Evolutionary conservation across 2,113 vertebrate genomes (phyloP).

Genomic region (Dicaeum eximium): DNA sequence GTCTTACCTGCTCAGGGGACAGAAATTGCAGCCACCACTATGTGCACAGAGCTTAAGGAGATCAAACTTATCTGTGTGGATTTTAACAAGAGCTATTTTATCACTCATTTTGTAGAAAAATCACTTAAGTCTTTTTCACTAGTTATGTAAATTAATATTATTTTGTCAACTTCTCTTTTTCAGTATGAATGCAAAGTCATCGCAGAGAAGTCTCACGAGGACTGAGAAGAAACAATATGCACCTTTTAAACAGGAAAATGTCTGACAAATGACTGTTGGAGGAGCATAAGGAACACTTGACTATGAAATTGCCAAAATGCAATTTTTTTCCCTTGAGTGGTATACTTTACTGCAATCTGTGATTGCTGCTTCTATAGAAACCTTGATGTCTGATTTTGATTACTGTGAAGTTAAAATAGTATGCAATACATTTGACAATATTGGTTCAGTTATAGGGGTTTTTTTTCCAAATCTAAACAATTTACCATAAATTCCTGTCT

Average conservation of each 20-base stretch:
- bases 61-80: not conserved
- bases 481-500: slow-evolving; percentile 58
- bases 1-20: not conserved
- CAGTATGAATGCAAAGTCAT: slow-evolving; percentile 92
- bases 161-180: slow-evolving; percentile 49
- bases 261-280: slow-evolving; percentile 45
- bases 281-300: slow-evolving; percentile 56
- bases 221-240: slow-evolving; percentile 74
- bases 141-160: not conserved
- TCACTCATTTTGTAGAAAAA: not conserved
- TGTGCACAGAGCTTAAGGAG: not conserved
- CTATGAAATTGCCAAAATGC: slow-evolving; percentile 73
- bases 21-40: not conserved
- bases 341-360: slow-evolving; percentile 80
- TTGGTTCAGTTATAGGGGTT: slow-evolving; percentile 60
- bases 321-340: slow-evolving; percentile 62
- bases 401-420: slow-evolving; percentile 68
- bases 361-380: slow-evolving; percentile 78
- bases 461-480: slow-evolving; percentile 58
- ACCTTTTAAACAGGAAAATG: slow-evolving; percentile 59
- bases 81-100: not conserved
- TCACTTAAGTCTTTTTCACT: not conserved
- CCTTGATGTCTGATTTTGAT: slow-evolving; percentile 69
- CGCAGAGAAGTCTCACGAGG: slow-evolving; percentile 89
- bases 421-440: slow-evolving; percentile 64